A percentile compares a stretch with the other conserved stretches of the same genome.
Conservation (phyloP, 1,140 invertebrate genomes). For the Dinothrombium tinctorium region DNA sequence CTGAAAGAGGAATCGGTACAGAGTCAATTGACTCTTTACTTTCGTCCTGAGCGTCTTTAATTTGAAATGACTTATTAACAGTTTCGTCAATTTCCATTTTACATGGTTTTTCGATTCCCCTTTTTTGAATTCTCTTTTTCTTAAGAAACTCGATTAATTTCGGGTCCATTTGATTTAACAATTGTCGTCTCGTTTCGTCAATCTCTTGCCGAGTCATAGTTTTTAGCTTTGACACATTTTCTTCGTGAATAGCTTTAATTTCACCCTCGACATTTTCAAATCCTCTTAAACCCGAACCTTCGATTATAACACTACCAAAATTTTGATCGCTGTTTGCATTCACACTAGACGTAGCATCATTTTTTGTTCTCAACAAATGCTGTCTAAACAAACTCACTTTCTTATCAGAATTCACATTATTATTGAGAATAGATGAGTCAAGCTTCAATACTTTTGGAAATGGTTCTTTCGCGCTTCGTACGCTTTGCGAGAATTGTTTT, state of each 20-base stretch:
- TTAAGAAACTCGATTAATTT: slow-evolving; percentile 1
- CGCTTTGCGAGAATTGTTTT: background rate
- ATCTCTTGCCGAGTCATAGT: slow-evolving; percentile 11
- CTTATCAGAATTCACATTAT: too few relatives aligned
- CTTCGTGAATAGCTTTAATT: slow-evolving; percentile 4
- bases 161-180: slow-evolving; percentile 3
- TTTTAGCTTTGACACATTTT: slow-evolving; percentile 7
- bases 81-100: background rate
- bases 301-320: background rate
- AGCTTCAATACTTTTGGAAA: slow-evolving; percentile 3
- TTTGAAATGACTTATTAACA: background rate
- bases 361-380: too few relatives aligned
- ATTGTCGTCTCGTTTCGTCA: slow-evolving; percentile 2
- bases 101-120: background rate
- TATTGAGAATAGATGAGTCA: too few relatives aligned
- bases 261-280: too few relatives aligned
- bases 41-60: background rate
- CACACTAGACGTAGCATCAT: too few relatives aligned
- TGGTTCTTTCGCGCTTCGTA: background rate
- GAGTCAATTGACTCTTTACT: background rate
- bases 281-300: background rate
- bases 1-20: background rate
- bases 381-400: too few relatives aligned
- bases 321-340: background rate
- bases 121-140: slow-evolving; percentile 2